Base-by-base conservation (phyloP, 2,888 invertebrate genomes). In the Unio pictorum region DNA sequence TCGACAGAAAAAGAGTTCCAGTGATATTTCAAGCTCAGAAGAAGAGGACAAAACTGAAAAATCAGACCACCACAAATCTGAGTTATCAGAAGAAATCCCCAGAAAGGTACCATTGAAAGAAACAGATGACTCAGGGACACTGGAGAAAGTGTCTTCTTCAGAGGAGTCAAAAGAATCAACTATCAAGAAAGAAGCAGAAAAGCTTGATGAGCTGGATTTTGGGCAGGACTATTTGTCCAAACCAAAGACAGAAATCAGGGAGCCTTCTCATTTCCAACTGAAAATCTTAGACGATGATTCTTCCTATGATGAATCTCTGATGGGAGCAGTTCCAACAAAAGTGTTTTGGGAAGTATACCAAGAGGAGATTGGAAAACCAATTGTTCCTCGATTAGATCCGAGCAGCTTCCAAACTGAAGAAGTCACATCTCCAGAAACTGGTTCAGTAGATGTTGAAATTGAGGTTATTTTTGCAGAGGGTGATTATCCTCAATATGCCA, bases 201-300 rank as follows among this genome's bases (percentile, higher is more conserved):
- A 93, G 87, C 90, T 92, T 61, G 93, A 93, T 78, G 92, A 93
- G 83, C 85, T 72, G 60, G 66, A 63, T 28, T 45, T 58, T 61
- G 66, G 73, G 17, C 61, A 64, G 34, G 58, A 26, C n/a, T 68
- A 70, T 57, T 45, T 45, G 11, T 45, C 45, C 45, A 45, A 45
- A 45, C 45, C 45, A 15, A 15, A 45, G 45, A 45, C 45, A 45
- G 61, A 45, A 58, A 23, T 45, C 59, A 66, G 28, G 66, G 34
- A 30, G 15, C 23, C 23, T 18, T 59, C 23, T 23, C 59, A 59
- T 23, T 26, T 11, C 59, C 23, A 59, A 18, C 3, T 11, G 59
- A 26, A 59, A n/a, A 20, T 67, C 23, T 55, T 45, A 26, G 58
- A 55, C 55, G 73, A 88, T 60, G 74, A 81, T 2, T 87, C 87